Evolutionary conservation across 1,140 invertebrate species (phyloP).

Genomic region (Rhagoletis pomonella): DNA sequence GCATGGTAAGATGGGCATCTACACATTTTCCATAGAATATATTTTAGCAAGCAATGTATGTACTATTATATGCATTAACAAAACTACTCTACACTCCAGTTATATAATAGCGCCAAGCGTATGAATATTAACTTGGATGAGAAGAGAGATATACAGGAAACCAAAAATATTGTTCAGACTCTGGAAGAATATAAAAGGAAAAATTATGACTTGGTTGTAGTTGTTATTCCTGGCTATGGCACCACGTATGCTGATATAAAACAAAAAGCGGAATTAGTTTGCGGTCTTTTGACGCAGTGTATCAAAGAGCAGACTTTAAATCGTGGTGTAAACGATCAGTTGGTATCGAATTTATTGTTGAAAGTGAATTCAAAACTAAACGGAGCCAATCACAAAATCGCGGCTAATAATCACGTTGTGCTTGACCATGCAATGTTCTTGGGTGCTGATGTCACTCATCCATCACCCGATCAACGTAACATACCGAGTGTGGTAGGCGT

Average conservation of each 20-base stretch:
- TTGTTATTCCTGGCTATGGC: constrained; percentile 77
- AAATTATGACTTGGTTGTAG: constrained; percentile 68
- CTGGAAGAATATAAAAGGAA: constrained; percentile 61
- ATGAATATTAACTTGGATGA: constrained; percentile 51
- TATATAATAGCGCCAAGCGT: constrained; percentile 15
- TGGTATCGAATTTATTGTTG: constrained; percentile 84
- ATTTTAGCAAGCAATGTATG: too few species aligned
- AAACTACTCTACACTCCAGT: neutral
- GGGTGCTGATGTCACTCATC: constrained; percentile 93
- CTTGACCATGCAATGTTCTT: constrained; percentile 79
- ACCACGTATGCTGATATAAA: constrained; percentile 80
- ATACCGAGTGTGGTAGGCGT: constrained; percentile 91
- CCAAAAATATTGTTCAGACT: constrained; percentile 58
- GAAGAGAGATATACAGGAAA: constrained; percentile 57
- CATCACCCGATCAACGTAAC: constrained; percentile 81
- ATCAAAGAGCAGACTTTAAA: constrained; percentile 79
- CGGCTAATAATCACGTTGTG: constrained; percentile 56
- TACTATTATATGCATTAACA: too few species aligned
- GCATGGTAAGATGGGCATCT: constrained; percentile 15
- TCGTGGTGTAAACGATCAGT: constrained; percentile 62
- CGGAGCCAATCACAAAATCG: constrained; percentile 85
- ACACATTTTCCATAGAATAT: neutral
- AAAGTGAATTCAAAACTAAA: constrained; percentile 91
- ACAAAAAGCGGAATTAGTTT: constrained; percentile 82
- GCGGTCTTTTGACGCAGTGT: constrained; percentile 89